Percentiles rank a stretch among this genome's conserved stretches.
Conservation (phyloP, 2,797 vertebrate genomes). For the Gila robusta region DNA sequence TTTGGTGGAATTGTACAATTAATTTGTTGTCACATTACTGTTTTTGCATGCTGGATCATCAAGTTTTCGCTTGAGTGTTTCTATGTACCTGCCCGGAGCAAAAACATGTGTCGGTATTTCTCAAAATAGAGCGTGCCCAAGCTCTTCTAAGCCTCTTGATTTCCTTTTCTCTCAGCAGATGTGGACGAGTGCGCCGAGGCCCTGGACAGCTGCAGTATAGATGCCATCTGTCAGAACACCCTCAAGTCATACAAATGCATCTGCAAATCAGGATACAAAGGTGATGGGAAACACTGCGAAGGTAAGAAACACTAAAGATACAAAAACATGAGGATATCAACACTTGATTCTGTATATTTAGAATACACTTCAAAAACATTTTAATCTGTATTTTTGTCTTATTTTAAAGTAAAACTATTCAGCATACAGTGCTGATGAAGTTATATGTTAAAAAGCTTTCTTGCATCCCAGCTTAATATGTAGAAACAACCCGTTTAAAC, state of each 20-base stretch:
- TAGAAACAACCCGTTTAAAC: too few relatives aligned
- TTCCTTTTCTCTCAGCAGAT: constrained; percentile 78
- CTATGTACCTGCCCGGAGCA: not conserved
- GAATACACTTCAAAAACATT: not conserved
- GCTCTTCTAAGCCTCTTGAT: constrained; percentile 26
- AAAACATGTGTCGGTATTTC: constrained; percentile 12
- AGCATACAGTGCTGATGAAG: not conserved
- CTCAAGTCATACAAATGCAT: constrained; percentile 97
- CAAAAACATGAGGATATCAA: not conserved
- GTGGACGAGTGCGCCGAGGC: constrained; percentile 96
- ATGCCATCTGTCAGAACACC: constrained; percentile 99
- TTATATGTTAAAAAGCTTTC: not conserved
- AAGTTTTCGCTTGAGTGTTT: constrained; percentile 27
- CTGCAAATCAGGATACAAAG: constrained; percentile 98
- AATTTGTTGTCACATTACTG: not conserved
- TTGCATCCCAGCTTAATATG: not conserved
- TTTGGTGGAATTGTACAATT: constrained; percentile 10
- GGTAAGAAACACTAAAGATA: constrained; percentile 78
- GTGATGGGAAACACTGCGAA: constrained; percentile 97
- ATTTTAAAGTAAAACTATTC: not conserved
- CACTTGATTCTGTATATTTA: not conserved
- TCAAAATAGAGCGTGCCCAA: not conserved
- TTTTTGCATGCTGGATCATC: constrained; percentile 4
- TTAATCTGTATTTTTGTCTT: not conserved
- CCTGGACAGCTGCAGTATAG: constrained; percentile 97